phyloP scores from a whole-genome alignment of 2,888 invertebrate genomes.

The Beris morrisii region DNA sequence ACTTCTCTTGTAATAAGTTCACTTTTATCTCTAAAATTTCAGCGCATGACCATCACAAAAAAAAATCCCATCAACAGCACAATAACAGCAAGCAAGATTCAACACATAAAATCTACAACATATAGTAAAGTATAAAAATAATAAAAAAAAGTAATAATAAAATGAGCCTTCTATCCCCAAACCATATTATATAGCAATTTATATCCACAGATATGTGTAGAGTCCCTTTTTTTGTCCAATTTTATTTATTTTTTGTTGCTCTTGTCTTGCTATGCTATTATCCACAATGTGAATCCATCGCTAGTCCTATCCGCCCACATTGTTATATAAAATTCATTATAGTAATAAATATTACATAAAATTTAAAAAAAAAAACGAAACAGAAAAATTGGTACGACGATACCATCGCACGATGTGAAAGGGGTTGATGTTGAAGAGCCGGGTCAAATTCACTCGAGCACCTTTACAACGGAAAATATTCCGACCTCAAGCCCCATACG shows the following conservation, averaged over 20 bases:
- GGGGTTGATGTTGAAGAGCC: neutral
- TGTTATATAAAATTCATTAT: slow-evolving; percentile 40
- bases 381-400: neutral
- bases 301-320: slow-evolving; percentile 37
- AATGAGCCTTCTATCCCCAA: slow-evolving; percentile 33
- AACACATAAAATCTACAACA: slow-evolving; percentile 11
- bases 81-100: slow-evolving; percentile 26
- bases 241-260: slow-evolving; percentile 32
- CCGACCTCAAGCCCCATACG: slow-evolving; percentile 23
- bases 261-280: slow-evolving; percentile 23
- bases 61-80: slow-evolving; percentile 27
- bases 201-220: slow-evolving; percentile 24
- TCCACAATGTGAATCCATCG: slow-evolving; percentile 33
- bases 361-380: slow-evolving; percentile 31
- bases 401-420: neutral
- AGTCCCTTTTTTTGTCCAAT: slow-evolving; percentile 15
- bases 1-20: slow-evolving; percentile 30
- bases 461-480: slow-evolving; percentile 19
- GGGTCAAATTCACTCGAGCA: slow-evolving; percentile 6
- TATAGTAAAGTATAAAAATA: slow-evolving; percentile 17
- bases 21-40: slow-evolving; percentile 35
- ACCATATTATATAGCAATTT: slow-evolving; percentile 32
- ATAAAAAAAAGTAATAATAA: slow-evolving; percentile 35
- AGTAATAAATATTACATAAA: slow-evolving; percentile 40
- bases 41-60: slow-evolving; percentile 37